These are phyloP conservation scores for Parthenolecanium corni DNA, from an alignment of 2,888 invertebrate species.

Conservation along the genomic window DNA sequence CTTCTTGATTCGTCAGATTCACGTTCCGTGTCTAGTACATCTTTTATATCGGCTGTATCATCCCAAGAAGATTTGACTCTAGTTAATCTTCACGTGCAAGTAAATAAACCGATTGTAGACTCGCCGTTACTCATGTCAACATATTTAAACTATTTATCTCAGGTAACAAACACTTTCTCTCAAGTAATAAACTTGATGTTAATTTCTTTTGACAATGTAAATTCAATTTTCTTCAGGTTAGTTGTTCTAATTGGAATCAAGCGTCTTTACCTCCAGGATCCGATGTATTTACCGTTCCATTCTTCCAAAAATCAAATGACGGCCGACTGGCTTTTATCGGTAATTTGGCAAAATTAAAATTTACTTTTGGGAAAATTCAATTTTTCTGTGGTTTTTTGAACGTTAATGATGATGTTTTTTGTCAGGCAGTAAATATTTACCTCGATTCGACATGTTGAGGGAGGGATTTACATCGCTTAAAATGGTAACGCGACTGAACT, in stretches of 20 bases:
- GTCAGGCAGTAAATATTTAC: conserved; percentile 55
- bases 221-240: conserved; percentile 37
- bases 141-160: conserved; percentile 82
- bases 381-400: not conserved
- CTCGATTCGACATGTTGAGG: conserved; percentile 53
- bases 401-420: not conserved
- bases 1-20: conserved; percentile 54
- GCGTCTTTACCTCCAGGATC: conserved; percentile 55
- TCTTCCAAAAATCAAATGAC: conserved; percentile 66
- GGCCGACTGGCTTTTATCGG: conserved; percentile 65
- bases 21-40: conserved; percentile 68
- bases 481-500: conserved; percentile 47
- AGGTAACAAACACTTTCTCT: conserved; percentile 45
- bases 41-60: conserved; percentile 80
- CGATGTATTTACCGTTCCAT: conserved; percentile 65
- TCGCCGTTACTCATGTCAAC: conserved; percentile 90
- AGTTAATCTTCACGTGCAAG: conserved; percentile 88
- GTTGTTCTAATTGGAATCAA: conserved; percentile 61
- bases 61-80: conserved; percentile 85
- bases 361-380: not conserved
- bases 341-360: no score
- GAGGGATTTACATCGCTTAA: conserved; percentile 57
- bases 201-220: not conserved
- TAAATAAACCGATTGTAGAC: conserved; percentile 80
- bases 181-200: no score